These are phyloP conservation scores for Taenaris catops DNA, from an alignment of 2,888 invertebrate genomes.

Conservation along the genomic window DNA sequence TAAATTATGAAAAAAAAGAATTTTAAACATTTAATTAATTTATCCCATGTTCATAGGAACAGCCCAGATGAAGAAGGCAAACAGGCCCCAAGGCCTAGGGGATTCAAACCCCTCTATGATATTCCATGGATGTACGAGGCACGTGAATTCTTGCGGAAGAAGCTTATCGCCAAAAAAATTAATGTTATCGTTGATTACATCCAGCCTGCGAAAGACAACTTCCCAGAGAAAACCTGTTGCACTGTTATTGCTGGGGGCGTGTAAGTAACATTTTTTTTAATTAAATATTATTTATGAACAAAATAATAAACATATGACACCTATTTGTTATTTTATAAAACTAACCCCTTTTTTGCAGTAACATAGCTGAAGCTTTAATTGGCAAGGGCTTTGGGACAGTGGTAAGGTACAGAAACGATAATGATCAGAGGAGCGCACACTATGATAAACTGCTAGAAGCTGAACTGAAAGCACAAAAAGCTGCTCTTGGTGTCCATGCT, in stretches of 20 bases:
- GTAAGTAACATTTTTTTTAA: constrained; percentile 39
- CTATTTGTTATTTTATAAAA: background rate
- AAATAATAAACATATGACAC: background rate
- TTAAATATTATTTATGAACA: background rate
- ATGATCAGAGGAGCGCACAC: constrained; percentile 95
- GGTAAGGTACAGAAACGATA: constrained; percentile 95
- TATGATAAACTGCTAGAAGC: constrained; percentile 96
- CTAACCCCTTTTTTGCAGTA: constrained; percentile 74
- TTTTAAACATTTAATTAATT: no score
- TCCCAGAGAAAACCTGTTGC: constrained; percentile 97
- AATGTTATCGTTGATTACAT: constrained; percentile 96
- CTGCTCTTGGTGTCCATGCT: constrained; percentile 87
- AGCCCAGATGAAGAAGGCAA: constrained; percentile 84
- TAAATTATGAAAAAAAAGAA: no score
- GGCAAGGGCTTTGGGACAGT: constrained; percentile 95
- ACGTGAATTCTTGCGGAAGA: constrained; percentile 96
- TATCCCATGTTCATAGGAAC: constrained; percentile 43
- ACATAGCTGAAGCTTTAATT: constrained; percentile 96
- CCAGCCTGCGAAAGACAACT: constrained; percentile 95
- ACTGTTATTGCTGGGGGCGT: constrained; percentile 88
- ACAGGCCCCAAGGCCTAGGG: constrained; percentile 83
- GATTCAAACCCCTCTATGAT: constrained; percentile 95
- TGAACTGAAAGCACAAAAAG: constrained; percentile 95
- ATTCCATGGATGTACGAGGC: constrained; percentile 99
- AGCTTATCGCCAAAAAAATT: constrained; percentile 96